Conservation (phyloP, 1,140 invertebrate genomes). For the Grapholita molesta region DNA sequence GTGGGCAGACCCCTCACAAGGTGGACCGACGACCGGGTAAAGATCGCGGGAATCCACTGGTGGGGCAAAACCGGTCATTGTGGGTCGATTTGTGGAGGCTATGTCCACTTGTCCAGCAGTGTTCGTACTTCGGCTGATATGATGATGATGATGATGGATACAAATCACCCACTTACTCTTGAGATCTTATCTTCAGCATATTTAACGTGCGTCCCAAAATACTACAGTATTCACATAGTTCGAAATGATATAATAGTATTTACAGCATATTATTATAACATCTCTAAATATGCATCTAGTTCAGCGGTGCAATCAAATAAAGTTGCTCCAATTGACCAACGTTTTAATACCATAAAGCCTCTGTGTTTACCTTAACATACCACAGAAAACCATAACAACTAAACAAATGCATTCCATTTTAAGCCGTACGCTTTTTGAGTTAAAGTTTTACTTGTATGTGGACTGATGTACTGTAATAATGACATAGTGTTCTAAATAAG, state of each 20-base stretch:
- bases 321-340: conserved; percentile 4
- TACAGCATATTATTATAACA: background rate
- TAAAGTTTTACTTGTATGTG: background rate
- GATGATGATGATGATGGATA: too few species aligned
- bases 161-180: background rate
- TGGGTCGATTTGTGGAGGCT: too few species aligned
- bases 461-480: conserved; percentile 1
- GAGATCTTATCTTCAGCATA: background rate
- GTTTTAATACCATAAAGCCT: conserved; percentile 1
- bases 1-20: too few species aligned
- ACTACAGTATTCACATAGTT: background rate
- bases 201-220: background rate
- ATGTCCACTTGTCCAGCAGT: too few species aligned
- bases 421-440: background rate
- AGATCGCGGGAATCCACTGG: too few species aligned
- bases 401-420: background rate
- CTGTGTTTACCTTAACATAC: background rate
- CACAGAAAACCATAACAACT: background rate
- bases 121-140: too few species aligned
- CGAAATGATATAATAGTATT: background rate
- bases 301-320: background rate
- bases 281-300: background rate
- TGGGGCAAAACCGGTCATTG: too few species aligned
- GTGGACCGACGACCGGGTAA: too few species aligned
- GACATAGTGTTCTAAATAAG: conserved; percentile 15